A percentile compares a stretch with the other conserved stretches of the same genome.
phyloP scores from a whole-genome alignment of 23 tunicate species.

The Trididemnum miniatum region DNA sequence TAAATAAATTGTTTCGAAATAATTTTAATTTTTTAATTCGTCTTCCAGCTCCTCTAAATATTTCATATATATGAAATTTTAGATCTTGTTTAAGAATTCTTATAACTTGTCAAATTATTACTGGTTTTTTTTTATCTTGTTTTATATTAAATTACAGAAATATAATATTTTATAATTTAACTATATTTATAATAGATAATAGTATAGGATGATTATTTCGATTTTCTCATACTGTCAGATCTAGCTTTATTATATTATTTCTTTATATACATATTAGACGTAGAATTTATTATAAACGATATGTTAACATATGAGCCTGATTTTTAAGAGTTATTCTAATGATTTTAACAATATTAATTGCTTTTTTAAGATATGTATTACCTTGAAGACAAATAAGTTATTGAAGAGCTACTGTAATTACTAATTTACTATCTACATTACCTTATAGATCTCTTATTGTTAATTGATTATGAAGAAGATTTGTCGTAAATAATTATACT shows the following conservation, averaged over 20 bases:
- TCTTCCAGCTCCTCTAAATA: neutral
- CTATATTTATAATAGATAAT: neutral
- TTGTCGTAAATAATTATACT: neutral
- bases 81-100: neutral
- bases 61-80: conserved; percentile 19
- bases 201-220: neutral
- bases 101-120: neutral
- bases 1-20: neutral
- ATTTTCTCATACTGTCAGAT: neutral
- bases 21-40: neutral
- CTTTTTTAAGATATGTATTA: conserved; percentile 35
- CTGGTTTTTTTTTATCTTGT: conserved; percentile 21
- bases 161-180: neutral
- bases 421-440: neutral
- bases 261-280: conserved; percentile 18
- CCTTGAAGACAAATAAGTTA: conserved; percentile 49
- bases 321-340: conserved; percentile 10
- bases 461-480: conserved; percentile 21
- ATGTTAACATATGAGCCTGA: neutral
- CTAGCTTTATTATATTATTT: conserved; percentile 10
- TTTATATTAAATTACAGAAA: neutral
- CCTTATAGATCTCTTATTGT: conserved; percentile 24
- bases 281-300: conserved; percentile 18
- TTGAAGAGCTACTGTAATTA: conserved; percentile 50
- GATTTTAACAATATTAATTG: neutral